These are phyloP conservation scores for Alfaro cultratus DNA, from an alignment of 2,797 vertebrate genomes.

Conservation along the genomic window DNA sequence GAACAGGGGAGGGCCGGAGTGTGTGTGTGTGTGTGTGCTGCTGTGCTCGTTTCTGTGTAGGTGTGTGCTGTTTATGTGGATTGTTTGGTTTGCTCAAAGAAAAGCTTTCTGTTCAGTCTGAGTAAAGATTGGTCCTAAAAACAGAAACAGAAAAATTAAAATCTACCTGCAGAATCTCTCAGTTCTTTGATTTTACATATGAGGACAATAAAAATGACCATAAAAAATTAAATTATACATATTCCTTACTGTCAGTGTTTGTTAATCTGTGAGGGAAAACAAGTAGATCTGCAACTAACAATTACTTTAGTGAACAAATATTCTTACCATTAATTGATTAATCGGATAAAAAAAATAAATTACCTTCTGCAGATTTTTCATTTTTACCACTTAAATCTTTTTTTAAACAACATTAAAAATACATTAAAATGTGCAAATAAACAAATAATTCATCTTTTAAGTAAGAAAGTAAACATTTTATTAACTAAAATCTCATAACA, in stretches of 20 bases:
- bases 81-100: slow-evolving; percentile 1
- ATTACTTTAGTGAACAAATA: no score
- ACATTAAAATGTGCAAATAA: no score
- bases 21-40: background rate
- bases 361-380: no score
- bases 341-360: no score
- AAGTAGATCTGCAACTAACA: background rate
- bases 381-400: no score
- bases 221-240: background rate
- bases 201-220: background rate
- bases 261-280: background rate
- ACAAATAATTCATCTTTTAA: no score
- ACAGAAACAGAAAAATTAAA: background rate
- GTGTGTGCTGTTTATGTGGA: background rate
- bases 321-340: no score
- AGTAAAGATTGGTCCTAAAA: background rate
- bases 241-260: background rate
- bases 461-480: no score
- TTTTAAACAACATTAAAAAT: no score
- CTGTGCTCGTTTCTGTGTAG: background rate
- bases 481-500: no score
- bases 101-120: background rate
- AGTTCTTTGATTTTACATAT: no score
- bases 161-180: background rate
- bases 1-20: background rate